These are phyloP conservation scores for rat (Rattus norvegicus) DNA, from an alignment of 2,113 vertebrate genomes.

Conservation along the genomic window DNA sequence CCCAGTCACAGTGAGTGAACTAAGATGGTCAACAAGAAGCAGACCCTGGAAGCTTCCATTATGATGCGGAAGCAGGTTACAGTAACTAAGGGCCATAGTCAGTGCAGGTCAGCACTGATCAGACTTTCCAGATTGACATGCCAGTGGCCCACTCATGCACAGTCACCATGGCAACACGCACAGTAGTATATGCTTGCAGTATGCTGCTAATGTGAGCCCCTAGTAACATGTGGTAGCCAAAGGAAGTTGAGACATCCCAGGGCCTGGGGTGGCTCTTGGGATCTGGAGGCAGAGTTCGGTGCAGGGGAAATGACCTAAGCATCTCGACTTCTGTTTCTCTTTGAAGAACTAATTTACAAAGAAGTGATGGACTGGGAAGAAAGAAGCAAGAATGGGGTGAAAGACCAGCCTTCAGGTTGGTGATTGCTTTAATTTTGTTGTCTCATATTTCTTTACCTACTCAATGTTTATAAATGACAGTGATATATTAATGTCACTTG, in stretches of 20 bases:
- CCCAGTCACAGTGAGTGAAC: neutral
- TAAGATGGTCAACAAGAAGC: neutral
- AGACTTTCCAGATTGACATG: fast-evolving
- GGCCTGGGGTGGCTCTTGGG: neutral
- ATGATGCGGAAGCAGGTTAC: neutral
- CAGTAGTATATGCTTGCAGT: neutral
- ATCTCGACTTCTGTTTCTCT: conserved; percentile 59
- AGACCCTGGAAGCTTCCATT: neutral
- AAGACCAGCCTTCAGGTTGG: conserved; percentile 97
- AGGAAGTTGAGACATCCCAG: neutral
- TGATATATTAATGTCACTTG: neutral
- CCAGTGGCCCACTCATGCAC: fast-evolving
- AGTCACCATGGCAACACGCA: neutral
- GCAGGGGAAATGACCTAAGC: neutral
- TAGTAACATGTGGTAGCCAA: neutral
- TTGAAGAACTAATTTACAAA: conserved; percentile 96
- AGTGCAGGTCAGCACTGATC: neutral
- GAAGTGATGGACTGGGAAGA: conserved; percentile 99
- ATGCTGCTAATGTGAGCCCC: neutral
- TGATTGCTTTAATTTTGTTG: conserved; percentile 81
- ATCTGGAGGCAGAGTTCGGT: conserved; percentile 8
- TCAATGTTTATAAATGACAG: neutral
- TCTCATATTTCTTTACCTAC: neutral
- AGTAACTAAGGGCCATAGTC: neutral
- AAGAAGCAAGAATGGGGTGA: conserved; percentile 97